Conservation (phyloP, 2,113 vertebrate species). For the Ptilorrhoa leucosticta region DNA sequence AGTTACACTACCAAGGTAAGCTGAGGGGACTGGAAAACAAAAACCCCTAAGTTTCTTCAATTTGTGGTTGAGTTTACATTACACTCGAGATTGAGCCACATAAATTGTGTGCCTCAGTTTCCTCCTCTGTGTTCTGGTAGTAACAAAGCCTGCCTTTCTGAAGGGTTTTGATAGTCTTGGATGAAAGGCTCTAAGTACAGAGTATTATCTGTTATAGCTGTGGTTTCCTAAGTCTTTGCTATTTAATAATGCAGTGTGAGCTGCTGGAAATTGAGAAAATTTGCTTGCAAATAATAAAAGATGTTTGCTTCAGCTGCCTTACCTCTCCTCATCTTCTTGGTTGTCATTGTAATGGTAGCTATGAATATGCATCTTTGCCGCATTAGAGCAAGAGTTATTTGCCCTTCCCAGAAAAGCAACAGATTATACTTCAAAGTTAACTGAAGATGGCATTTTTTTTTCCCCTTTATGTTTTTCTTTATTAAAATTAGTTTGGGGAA, state of each 20-base stretch:
- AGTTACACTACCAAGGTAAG: neutral
- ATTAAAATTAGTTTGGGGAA: neutral
- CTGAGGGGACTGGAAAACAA: neutral
- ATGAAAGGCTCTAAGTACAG: neutral
- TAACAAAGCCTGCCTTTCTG: neutral
- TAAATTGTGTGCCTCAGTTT: neutral
- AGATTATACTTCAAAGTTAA: neutral
- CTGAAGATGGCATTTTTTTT: neutral
- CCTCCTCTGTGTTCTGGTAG: neutral
- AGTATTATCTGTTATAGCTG: neutral
- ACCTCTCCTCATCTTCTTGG: neutral
- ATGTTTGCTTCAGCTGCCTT: neutral
- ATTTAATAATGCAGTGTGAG: neutral
- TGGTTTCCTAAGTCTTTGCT: neutral
- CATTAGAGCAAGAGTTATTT: neutral
- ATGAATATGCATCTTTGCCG: neutral
- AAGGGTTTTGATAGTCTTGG: neutral
- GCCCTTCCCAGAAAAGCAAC: neutral
- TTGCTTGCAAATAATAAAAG: neutral
- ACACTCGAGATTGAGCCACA: neutral
- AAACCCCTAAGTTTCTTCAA: neutral
- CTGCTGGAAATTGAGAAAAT: slow-evolving; percentile 3
- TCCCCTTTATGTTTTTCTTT: neutral
- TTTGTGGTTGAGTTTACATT: neutral
- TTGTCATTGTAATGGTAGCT: neutral